Evolutionary conservation across 2,113 vertebrate species (phyloP), one percentile per base, ranked within the genome.

Genomic region (Suricata suricatta): DNA sequence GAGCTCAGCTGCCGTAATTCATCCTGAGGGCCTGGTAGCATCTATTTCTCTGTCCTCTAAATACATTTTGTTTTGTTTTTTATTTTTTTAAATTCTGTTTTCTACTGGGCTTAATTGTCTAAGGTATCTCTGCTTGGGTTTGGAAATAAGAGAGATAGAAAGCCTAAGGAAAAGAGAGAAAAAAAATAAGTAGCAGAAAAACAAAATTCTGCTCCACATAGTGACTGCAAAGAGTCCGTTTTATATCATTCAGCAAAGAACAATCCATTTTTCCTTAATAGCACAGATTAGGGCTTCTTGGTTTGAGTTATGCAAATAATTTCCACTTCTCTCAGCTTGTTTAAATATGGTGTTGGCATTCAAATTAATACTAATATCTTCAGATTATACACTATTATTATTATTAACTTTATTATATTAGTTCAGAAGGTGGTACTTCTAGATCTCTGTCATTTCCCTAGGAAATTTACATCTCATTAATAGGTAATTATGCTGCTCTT

Each of bases 381-480:
- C 69, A 97, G 94, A 97, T 97, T 97, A 97, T 92, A 95, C 93
- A 96, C 97, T 96, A 97, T 96, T 97, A 96, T 97, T 98, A 96
- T 97, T 98, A 97, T 97, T 97, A 97, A 97, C 93, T 98, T 98
- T 98, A 98, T 96, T 97, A 96, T 96, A 86, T 96, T 98, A 96
- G 97, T 97, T 98, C 97, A 97, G 97, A 98, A 97, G 98, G 97
- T 97, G 97, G 95, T 96, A 88, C 94, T 92, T 97, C 84, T 94
- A 90, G 95, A 97, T 98, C 96, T 66, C 98, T 98, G 97, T 98
- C 97, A 97, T 98, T 98, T 98, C 97, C 95, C 96, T 97, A 72
- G 88, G 94, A 98, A 98, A 98, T 98, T 98, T 98, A 63, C 97
- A 98, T 98, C 97, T 98, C 96, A 97, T 98, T 98, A 98, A 97